Base-by-base conservation (phyloP, 1,140 invertebrate genomes). In the Hyphantria cunea region DNA sequence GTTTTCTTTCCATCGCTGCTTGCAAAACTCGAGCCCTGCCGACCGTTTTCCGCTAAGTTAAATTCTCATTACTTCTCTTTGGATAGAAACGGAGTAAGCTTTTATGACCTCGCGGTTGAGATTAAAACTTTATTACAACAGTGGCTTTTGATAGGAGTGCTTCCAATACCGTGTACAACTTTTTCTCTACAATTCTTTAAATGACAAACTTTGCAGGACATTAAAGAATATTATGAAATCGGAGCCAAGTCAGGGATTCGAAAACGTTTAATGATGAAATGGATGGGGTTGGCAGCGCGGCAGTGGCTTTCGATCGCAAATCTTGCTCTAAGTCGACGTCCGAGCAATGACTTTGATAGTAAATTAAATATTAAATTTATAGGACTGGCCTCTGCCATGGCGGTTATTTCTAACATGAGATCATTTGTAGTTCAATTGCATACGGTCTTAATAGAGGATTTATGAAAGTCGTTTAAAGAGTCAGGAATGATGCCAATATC, bases 11-110 rank as follows among this genome's bases (percentile, higher is more conserved):
- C 76, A 67, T 71, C 71, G 70, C 72, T 70, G 72, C 70, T 80
- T 71, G 71, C 71, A 52, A 74, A 76, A 72, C 67, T 66, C 62
- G 54, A 62, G 68, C 66, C 61, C 61, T 71, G 66, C 63, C 72
- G 64, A 80, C 76, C 80, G 68, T 85, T 87, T 89, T 88, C 79
- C 83, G 83, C 83, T 76, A 79, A 80, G 83, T 86, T 89, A 82
- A 74, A 80, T 82, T 89, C 84, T 85, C 82, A 84, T 89, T 86
- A 87, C 76, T 80, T 84, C 80, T 72, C 79, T 81, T 85, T 84
- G 76, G 84, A 84, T 3, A 25, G 5, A 25, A 82, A 64, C 80
- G 75, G 78, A 82, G 79, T 87, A 84, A 81, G 76, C 78, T 80
- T 84, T 83, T 74, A 82, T 76, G 82, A 76, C 68, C 71, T 67